These are phyloP conservation scores for Halcyon badia DNA, from an alignment of 2,797 vertebrate genomes.

Conservation along the genomic window DNA sequence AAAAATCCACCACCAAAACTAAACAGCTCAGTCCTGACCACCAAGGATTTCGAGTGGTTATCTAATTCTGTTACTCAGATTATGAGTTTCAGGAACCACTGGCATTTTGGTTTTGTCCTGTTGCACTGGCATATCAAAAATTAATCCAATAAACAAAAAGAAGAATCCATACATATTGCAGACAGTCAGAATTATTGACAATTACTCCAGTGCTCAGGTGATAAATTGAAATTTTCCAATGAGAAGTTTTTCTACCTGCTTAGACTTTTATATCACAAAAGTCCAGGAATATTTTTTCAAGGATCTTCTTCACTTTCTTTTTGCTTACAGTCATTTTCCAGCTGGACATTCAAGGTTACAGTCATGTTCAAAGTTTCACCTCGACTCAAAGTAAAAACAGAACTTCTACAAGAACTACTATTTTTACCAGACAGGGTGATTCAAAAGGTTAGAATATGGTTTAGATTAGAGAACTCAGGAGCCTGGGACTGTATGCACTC, in stretches of 20 bases:
- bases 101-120: not conserved
- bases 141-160: accelerated
- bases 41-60: not conserved
- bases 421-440: not conserved
- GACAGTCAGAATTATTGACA: not conserved
- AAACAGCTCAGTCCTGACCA: not conserved
- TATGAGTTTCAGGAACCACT: not conserved
- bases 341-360: not conserved
- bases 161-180: accelerated
- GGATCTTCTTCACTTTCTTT: not conserved
- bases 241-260: not conserved
- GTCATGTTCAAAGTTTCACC: not conserved
- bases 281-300: not conserved
- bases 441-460: not conserved
- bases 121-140: not conserved
- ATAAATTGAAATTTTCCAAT: not conserved
- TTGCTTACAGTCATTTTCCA: not conserved
- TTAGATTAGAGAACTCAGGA: not conserved
- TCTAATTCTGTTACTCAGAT: not conserved
- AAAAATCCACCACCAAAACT: not conserved
- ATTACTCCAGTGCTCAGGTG: not conserved
- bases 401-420: not conserved
- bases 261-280: not conserved
- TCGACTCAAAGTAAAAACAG: not conserved
- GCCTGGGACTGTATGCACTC: not conserved